Evolutionary conservation across 92 coral and sea anemone species (phyloP), one percentile per base, ranked within the genome.

Genomic region (Isaurus tuberculatus): DNA sequence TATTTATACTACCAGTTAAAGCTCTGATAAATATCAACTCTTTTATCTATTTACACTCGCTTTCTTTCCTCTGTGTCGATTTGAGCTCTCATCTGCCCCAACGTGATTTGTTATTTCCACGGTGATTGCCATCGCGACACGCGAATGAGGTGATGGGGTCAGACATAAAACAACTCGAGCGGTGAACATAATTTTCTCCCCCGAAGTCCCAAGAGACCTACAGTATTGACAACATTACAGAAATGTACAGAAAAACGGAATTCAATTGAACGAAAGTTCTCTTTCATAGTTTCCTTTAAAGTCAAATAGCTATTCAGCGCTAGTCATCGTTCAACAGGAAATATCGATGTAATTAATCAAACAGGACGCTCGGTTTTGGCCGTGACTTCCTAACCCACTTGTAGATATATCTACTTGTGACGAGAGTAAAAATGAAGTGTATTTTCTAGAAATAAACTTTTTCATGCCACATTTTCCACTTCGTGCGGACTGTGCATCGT

Each of bases 381-480:
- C 32, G 82, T 67, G 82, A 32, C 70, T 64, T 55, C 51, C 57
- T 67, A 40, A 77, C 25, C 31, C 23, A n/a, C 60, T 77, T 77
- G 60, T 11, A 46, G 37, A 43, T 60, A 7, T 40, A 34, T 30
- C 44, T 60, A 34, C 44, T 67, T 77, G 20, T 22, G 14, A 26
- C 43, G 46, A 58, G 33, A 27, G 65, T 30, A 48, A 23, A 23
- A n/a, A 1, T 29, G 17, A 9, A 44, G 22, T 25, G 10, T 23
- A 31, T 36, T 28, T 28, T 33, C 69, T 8, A 46, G 16, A 77
- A 58, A 57, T 75, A 36, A 58, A 77, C 33, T 77, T 20, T 83
- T 88, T 84, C 65, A 88, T 27, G 91, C 89, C 17, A 88, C 65
- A 65, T 88, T 88, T 85, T 88, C 91, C 15, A 88, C 89, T 70